phyloP scores from a whole-genome alignment of 2,113 vertebrate genomes.

The Macquaria australasica region DNA sequence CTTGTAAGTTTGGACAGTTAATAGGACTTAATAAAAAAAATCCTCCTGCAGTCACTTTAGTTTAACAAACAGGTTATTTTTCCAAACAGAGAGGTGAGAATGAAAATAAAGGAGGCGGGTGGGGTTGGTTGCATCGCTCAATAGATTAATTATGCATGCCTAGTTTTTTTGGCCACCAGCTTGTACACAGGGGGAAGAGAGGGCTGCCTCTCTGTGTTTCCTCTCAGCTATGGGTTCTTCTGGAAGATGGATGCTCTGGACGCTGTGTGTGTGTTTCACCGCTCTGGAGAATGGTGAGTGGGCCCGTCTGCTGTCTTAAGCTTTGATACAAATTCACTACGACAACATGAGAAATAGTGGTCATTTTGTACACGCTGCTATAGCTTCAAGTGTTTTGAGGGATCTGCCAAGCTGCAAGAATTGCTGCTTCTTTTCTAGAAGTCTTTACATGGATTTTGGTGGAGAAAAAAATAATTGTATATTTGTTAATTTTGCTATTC shows the following conservation, averaged over 20 bases:
- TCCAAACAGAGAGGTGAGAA: slow-evolving; percentile 10
- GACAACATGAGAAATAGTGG: neutral
- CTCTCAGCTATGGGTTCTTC: slow-evolving; percentile 73
- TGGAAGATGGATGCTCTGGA: slow-evolving; percentile 71
- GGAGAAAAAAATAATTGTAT: neutral
- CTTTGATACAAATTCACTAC: neutral
- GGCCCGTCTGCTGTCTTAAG: neutral
- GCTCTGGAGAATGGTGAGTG: slow-evolving; percentile 78
- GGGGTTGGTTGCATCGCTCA: slow-evolving; percentile 57
- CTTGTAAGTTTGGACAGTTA: neutral
- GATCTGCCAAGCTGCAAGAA: neutral
- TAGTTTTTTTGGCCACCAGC: slow-evolving; percentile 57
- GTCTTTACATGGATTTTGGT: neutral
- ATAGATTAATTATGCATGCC: slow-evolving; percentile 81
- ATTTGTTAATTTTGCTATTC: neutral
- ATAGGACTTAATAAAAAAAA: neutral
- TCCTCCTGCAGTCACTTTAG: neutral
- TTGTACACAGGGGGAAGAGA: slow-evolving; percentile 22
- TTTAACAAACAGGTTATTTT: neutral
- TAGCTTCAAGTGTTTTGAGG: neutral
- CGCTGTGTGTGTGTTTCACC: slow-evolving; percentile 61
- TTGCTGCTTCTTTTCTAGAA: neutral
- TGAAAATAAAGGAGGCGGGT: slow-evolving; percentile 26
- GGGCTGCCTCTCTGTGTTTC: slow-evolving; percentile 24
- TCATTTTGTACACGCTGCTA: neutral